Evolutionary conservation across 1,140 invertebrate genomes (phyloP).

Genomic region (Drosophila ercepeae): DNA sequence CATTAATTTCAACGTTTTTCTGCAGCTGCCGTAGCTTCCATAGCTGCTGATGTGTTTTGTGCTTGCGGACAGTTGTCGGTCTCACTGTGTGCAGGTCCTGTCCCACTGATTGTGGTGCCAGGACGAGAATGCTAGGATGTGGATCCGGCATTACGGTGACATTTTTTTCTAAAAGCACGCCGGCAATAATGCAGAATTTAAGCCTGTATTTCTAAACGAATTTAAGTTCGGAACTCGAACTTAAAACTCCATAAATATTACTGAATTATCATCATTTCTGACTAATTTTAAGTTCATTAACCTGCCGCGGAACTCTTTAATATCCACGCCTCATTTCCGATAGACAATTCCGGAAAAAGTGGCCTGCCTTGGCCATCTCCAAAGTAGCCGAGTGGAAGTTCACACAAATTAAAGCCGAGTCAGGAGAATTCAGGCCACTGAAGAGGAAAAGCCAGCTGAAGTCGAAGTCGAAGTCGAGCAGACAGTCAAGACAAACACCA

Average conservation of each 20-base stretch:
- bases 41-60: slow-evolving; percentile 70
- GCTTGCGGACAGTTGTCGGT: slow-evolving; percentile 62
- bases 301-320: slow-evolving; percentile 23
- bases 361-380: slow-evolving; percentile 7
- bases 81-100: slow-evolving; percentile 24
- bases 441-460: slow-evolving; percentile 8
- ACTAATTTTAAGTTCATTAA: slow-evolving; percentile 30
- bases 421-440: slow-evolving; percentile 20
- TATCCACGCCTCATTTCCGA: slow-evolving; percentile 33
- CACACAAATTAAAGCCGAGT: slow-evolving; percentile 68
- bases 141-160: slow-evolving; percentile 11
- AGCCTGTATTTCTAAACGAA: neutral
- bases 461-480: slow-evolving; percentile 34
- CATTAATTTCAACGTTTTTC: slow-evolving; percentile 79
- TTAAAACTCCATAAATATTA: too few species aligned
- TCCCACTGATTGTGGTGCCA: slow-evolving; percentile 43
- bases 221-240: neutral
- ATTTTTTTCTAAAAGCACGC: slow-evolving; percentile 38
- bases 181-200: slow-evolving; percentile 17
- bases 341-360: slow-evolving; percentile 6
- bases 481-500: slow-evolving; percentile 70
- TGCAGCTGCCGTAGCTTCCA: slow-evolving; percentile 26
- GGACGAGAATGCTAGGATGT: neutral
- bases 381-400: slow-evolving; percentile 45
- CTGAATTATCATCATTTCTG: neutral